Evolutionary conservation across 2,113 vertebrate species (phyloP).

Genomic region (Brienomyrus brachyistius): DNA sequence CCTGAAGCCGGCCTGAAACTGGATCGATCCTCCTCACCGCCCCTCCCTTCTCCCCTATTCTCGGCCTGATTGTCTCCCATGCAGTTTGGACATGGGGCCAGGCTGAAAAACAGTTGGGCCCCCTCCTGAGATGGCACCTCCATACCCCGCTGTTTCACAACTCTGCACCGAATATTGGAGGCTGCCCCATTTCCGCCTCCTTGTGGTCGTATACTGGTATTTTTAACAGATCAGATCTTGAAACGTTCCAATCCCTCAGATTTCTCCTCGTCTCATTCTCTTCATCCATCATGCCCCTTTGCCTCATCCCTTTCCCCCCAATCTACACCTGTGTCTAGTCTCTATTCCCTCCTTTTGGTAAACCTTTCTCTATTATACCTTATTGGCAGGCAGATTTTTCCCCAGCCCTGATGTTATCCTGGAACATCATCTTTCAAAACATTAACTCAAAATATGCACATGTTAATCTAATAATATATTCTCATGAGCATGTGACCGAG

Average conservation of each 20-base stretch:
- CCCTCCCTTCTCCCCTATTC: not conserved
- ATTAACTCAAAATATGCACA: not conserved
- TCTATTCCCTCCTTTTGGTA: not conserved
- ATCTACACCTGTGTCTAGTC: not conserved
- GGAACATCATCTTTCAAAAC: not conserved
- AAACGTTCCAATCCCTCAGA: not conserved
- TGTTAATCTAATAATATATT: not conserved
- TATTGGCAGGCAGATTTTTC: not conserved
- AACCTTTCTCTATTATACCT: not conserved
- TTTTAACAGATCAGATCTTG: not conserved
- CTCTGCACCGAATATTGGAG: not conserved
- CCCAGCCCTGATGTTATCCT: not conserved
- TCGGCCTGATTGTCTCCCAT: not conserved
- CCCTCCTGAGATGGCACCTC: not conserved
- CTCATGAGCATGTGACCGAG: not conserved
- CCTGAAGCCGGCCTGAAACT: not conserved
- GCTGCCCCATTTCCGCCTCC: not conserved
- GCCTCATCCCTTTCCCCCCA: not conserved
- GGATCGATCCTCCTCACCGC: not conserved
- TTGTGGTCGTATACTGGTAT: not conserved
- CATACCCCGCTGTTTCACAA: not conserved
- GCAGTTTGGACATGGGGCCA: not conserved
- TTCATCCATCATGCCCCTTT: not conserved
- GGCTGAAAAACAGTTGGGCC: not conserved
- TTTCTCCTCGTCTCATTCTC: not conserved